phyloP scores from a whole-genome alignment of 35 echinoderm and acorn worm species.

The Diadema setosum region DNA sequence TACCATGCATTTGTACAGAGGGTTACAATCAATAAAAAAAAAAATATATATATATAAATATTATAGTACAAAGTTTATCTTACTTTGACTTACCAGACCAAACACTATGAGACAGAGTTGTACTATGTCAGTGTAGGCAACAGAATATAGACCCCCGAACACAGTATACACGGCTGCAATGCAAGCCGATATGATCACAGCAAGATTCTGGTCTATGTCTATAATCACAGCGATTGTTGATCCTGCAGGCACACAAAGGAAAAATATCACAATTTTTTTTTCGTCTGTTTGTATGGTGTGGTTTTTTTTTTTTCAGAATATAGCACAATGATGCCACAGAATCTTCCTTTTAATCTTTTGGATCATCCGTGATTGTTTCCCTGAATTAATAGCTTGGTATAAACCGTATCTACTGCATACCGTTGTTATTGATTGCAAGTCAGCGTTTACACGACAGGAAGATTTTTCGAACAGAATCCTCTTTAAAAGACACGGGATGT shows the following conservation, averaged over 20 bases:
- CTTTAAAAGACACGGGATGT: too few species aligned
- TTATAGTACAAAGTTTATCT: neutral
- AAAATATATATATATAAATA: neutral
- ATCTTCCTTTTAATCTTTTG: too few species aligned
- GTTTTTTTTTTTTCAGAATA: too few species aligned
- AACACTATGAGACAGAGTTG: slow-evolving; percentile 85
- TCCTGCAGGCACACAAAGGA: slow-evolving; percentile 25
- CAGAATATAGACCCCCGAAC: slow-evolving; percentile 84
- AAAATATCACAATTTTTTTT: neutral
- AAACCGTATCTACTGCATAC: too few species aligned
- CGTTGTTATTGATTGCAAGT: too few species aligned
- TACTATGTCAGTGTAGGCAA: slow-evolving; percentile 86
- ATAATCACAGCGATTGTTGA: slow-evolving; percentile 85
- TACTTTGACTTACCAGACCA: slow-evolving; percentile 61
- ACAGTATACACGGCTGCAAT: slow-evolving; percentile 78
- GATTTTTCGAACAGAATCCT: too few species aligned
- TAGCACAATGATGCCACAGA: too few species aligned
- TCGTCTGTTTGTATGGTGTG: too few species aligned
- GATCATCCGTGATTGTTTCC: too few species aligned
- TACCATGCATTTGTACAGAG: neutral
- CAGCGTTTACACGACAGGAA: too few species aligned
- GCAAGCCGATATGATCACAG: slow-evolving; percentile 87
- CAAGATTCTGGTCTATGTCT: slow-evolving; percentile 52
- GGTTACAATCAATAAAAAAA: neutral
- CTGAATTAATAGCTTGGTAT: too few species aligned